These are phyloP conservation scores for Echinarachnius parma DNA, from an alignment of 53 echinoderm and acorn worm species.

Conservation along the genomic window DNA sequence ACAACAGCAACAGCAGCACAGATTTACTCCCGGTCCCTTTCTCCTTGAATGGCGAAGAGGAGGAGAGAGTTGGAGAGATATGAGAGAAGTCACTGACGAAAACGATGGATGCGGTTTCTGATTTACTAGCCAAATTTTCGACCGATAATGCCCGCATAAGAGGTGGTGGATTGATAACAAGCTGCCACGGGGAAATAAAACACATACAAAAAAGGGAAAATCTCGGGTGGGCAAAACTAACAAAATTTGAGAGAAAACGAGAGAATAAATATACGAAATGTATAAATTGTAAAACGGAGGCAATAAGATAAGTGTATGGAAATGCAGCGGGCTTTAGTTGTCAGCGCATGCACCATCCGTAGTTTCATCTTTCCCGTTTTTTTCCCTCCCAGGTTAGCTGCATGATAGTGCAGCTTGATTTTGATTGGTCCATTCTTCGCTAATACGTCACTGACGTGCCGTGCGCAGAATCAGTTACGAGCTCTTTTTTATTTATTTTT, in stretches of 20 bases:
- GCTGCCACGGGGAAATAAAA: no score
- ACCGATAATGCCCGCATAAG: conserved; percentile 37
- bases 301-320: conserved; percentile 32
- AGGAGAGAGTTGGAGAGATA: no score
- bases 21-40: no score
- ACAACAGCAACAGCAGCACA: no score
- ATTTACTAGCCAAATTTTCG: conserved; percentile 36
- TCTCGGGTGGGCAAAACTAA: conserved; percentile 37
- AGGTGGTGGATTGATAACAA: no score
- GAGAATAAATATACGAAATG: conserved; percentile 33
- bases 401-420: neutral
- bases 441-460: conserved; percentile 15
- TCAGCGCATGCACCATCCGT: conserved; percentile 21
- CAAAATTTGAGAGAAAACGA: no score
- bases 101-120: no score
- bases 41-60: no score
- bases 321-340: conserved; percentile 26
- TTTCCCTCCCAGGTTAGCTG: no score
- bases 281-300: conserved; percentile 16
- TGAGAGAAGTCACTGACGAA: no score
- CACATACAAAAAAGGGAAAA: conserved; percentile 38
- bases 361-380: conserved; percentile 27
- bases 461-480: no score
- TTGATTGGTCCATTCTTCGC: conserved; percentile 14
- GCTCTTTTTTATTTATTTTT: no score